Conservation (phyloP, 2,113 vertebrate genomes). For the Equus przewalskii region DNA sequence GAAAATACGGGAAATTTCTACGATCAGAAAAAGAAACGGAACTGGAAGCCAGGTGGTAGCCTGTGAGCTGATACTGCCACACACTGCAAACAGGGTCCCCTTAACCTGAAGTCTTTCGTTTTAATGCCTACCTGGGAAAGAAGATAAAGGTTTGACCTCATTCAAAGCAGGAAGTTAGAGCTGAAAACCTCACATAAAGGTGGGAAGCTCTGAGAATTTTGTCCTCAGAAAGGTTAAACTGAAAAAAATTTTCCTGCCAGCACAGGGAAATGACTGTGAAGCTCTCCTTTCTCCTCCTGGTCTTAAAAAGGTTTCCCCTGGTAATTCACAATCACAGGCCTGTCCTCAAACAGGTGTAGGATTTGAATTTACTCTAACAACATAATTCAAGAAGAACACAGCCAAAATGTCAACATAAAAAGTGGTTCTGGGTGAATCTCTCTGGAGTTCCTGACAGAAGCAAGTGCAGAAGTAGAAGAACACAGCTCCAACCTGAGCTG, state of each 20-base stretch:
- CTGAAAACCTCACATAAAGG: not conserved
- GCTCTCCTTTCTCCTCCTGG: not conserved
- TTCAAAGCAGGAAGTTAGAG: not conserved
- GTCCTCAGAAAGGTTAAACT: not conserved
- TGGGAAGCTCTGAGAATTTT: not conserved
- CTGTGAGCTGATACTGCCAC: rapidly evolving
- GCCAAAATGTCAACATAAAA: not conserved
- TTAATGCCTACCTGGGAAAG: no score
- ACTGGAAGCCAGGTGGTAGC: rapidly evolving
- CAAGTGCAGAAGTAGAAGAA: rapidly evolving
- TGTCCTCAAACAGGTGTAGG: not conserved
- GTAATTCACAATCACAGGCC: not conserved
- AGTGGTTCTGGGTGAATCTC: not conserved
- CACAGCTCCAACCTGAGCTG: not conserved
- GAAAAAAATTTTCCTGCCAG: not conserved
- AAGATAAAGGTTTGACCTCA: not conserved
- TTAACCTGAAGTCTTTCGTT: not conserved
- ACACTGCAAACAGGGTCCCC: no score
- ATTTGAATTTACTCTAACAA: not conserved
- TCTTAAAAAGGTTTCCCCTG: not conserved
- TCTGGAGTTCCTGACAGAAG: not conserved
- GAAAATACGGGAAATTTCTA: not conserved
- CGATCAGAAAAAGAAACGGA: not conserved
- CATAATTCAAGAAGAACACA: not conserved
- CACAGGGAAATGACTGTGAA: not conserved